These are phyloP conservation scores for Muscidifurax raptorellus DNA, from an alignment of 1,140 invertebrate species.

Conservation along the genomic window DNA sequence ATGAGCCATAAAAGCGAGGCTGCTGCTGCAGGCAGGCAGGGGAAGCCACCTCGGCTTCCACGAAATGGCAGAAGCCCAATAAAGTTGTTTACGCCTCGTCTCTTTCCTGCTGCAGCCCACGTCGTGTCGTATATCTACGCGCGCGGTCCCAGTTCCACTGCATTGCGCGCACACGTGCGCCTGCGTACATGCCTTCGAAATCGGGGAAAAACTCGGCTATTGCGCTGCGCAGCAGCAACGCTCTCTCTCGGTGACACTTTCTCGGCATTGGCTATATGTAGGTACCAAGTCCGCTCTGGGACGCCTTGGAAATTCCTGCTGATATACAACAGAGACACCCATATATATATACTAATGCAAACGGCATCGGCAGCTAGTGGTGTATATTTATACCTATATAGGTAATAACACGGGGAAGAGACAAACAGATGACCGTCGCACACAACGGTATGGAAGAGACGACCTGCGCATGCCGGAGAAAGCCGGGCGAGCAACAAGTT, in stretches of 20 bases:
- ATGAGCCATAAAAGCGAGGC: background rate
- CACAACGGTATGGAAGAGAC: too few species aligned
- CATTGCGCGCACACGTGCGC: background rate
- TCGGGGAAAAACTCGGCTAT: background rate
- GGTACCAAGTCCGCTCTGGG: conserved; percentile 1
- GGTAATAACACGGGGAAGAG: background rate
- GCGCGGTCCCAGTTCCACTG: background rate
- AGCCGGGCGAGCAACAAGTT: conserved; percentile 10
- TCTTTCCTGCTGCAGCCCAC: background rate
- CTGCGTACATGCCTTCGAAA: background rate
- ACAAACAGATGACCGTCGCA: background rate
- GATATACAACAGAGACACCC: background rate
- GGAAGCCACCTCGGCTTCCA: background rate
- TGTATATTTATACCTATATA: background rate
- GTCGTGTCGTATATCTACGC: too few species aligned
- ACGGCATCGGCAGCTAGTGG: too few species aligned
- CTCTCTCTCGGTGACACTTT: background rate
- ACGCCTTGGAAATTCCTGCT: background rate
- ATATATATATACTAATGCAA: background rate
- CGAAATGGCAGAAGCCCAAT: conserved; percentile 32
- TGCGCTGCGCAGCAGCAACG: background rate
- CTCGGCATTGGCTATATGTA: background rate
- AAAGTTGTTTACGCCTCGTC: conserved; percentile 32
- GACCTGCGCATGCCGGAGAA: too few species aligned
- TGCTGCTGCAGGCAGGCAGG: background rate